These are phyloP conservation scores for Boleophthalmus pectinirostris DNA, from an alignment of 2,113 vertebrate species.

Conservation along the genomic window DNA sequence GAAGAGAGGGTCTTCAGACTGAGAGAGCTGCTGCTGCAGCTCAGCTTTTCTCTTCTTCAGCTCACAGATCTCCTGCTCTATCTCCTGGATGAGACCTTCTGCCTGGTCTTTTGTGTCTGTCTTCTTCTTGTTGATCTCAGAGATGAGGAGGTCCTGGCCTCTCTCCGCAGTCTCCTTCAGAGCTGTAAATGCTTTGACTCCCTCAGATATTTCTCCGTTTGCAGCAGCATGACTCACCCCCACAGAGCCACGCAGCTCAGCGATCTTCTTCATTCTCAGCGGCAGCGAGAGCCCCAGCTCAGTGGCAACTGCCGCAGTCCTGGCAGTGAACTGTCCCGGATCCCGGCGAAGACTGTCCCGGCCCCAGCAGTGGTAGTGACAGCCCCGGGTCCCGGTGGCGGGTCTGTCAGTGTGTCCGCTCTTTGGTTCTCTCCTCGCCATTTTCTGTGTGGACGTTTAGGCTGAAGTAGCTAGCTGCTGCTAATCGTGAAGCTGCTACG, in stretches of 20 bases:
- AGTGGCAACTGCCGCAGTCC: no score
- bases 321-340: no score
- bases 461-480: no score
- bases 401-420: no score
- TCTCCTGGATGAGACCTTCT: not conserved
- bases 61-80: constrained; percentile 9
- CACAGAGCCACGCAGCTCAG: not conserved
- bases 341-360: no score
- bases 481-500: no score
- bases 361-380: no score
- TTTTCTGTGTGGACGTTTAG: no score
- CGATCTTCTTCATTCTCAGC: not conserved
- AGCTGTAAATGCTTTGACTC: not conserved
- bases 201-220: not conserved
- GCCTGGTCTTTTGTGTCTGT: not conserved
- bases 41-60: constrained; percentile 8
- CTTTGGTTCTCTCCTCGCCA: no score
- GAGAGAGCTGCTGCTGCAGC: not conserved
- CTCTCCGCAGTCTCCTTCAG: constrained; percentile 3
- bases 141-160: not conserved
- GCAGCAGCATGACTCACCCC: not conserved
- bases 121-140: not conserved
- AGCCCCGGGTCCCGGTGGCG: no score
- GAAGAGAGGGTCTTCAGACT: not conserved
- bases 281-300: no score